A percentile compares a stretch with the other conserved stretches of the same genome.
Evolutionary conservation across 2,797 vertebrate species (phyloP).

Genomic region (Holocentrus rufus): DNA sequence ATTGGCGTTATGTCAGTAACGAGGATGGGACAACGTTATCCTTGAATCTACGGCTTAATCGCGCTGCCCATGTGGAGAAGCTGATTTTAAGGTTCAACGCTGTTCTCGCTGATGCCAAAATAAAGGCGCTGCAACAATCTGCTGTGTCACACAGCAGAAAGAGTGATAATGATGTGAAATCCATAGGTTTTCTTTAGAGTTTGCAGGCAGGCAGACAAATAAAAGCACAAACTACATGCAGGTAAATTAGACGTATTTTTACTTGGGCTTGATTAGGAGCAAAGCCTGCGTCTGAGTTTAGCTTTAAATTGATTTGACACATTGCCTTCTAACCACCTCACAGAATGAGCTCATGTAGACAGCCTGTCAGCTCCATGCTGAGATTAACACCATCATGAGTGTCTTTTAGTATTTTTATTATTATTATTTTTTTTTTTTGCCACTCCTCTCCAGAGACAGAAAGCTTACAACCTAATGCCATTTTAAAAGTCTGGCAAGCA

Average conservation of each 20-base stretch:
- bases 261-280: neutral
- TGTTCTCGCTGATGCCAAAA: too few relatives aligned
- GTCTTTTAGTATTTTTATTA: neutral
- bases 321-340: neutral
- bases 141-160: too few relatives aligned
- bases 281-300: neutral
- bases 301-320: slow-evolving; percentile 5
- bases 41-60: too few relatives aligned
- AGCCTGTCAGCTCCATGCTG: slow-evolving; percentile 2
- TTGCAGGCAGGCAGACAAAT: neutral
- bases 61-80: too few relatives aligned
- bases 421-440: neutral
- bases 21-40: neutral
- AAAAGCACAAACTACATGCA: neutral
- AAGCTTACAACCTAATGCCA: neutral
- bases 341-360: neutral
- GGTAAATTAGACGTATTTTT: neutral
- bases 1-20: slow-evolving; percentile 12
- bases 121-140: too few relatives aligned
- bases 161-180: too few relatives aligned
- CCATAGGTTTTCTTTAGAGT: too few relatives aligned
- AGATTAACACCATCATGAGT: slow-evolving; percentile 4
- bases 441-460: neutral
- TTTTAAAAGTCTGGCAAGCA: neutral
- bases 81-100: too few relatives aligned